A percentile compares a stretch with the other conserved stretches of the same genome.
These are phyloP conservation scores for Brachionus sp. DNA, from an alignment of 1,140 invertebrate genomes.

Conservation along the genomic window DNA sequence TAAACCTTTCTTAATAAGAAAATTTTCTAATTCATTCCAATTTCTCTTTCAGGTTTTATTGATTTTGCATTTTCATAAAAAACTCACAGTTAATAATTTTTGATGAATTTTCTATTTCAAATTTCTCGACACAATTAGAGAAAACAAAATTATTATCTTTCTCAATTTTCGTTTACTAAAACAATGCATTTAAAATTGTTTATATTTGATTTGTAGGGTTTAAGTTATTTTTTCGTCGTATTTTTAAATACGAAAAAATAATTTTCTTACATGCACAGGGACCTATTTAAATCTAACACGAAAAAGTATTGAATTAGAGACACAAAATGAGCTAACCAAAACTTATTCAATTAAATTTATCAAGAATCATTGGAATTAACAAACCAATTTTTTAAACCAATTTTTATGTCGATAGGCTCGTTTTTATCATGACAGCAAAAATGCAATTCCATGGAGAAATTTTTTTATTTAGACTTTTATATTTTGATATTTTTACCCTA, in stretches of 20 bases:
- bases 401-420: not conserved
- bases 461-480: not conserved
- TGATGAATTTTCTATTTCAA: not conserved
- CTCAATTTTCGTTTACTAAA: not conserved
- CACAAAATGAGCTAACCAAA: not conserved
- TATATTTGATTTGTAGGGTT: no score
- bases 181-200: no score
- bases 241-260: no score
- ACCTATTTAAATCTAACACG: not conserved
- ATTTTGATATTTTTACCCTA: not conserved
- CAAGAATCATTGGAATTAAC: not conserved
- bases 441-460: not conserved
- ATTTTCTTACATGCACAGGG: not conserved
- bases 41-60: conserved; percentile 8
- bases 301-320: not conserved
- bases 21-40: not conserved
- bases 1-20: not conserved
- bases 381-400: not conserved
- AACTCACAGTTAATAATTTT: not conserved
- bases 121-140: not conserved
- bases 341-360: not conserved
- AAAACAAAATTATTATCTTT: not conserved
- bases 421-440: not conserved
- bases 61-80: not conserved
- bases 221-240: no score